A percentile compares a stretch with the other conserved stretches of the same genome.
Conservation (phyloP, 1,140 invertebrate genomes). For the Protaetia brevitarsis region DNA sequence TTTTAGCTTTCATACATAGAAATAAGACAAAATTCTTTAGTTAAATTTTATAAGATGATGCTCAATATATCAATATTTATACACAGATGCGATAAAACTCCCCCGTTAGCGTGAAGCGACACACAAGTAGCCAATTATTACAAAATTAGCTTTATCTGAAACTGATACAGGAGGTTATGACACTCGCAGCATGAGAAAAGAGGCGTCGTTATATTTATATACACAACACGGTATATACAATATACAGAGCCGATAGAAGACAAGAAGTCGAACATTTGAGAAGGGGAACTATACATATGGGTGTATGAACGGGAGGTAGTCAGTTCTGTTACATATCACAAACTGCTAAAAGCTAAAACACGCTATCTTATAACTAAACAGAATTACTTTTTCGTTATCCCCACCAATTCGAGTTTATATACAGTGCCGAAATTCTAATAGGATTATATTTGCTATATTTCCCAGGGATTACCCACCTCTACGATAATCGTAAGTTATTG, state of each 20-base stretch:
- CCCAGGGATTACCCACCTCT: no score
- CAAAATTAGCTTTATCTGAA: background rate
- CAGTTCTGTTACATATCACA: slow-evolving; percentile 6
- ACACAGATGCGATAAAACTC: background rate
- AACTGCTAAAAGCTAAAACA: slow-evolving; percentile 16
- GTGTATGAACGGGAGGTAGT: background rate
- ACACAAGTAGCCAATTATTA: slow-evolving; percentile 10
- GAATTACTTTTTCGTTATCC: no score
- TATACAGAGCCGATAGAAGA: slow-evolving; percentile 1
- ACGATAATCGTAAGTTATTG: no score
- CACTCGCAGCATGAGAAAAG: background rate
- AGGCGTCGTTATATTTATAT: background rate
- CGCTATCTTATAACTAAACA: no score
- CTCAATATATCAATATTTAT: background rate
- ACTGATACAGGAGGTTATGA: slow-evolving; percentile 14
- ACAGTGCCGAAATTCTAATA: no score
- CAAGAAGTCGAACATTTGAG: background rate
- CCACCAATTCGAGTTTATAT: no score
- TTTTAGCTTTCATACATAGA: no score
- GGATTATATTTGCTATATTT: no score
- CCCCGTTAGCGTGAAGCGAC: background rate
- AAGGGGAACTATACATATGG: slow-evolving; percentile 16
- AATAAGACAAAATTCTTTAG: no score
- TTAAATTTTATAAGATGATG: no score
- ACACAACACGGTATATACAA: background rate